A percentile compares a stretch with the other conserved stretches of the same genome.
Evolutionary conservation across 2,888 invertebrate species (phyloP).

Genomic region (Pinctada fucata): DNA sequence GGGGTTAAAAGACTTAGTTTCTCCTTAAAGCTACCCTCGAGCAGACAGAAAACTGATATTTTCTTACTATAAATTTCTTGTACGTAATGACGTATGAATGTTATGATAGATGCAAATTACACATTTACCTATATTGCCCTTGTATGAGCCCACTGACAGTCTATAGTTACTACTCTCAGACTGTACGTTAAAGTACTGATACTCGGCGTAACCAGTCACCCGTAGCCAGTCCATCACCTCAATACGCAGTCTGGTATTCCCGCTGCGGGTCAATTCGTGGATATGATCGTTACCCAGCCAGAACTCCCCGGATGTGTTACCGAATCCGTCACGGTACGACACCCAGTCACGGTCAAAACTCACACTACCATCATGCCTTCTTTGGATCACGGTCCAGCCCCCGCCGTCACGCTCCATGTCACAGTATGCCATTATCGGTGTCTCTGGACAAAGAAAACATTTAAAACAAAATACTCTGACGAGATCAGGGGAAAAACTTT

Average conservation of each 20-base stretch:
- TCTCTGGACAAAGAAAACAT: slow-evolving; percentile 8
- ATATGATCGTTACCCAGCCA: slow-evolving; percentile 85
- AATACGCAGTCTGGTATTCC: slow-evolving; percentile 82
- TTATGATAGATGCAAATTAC: too few species aligned
- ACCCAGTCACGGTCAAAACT: slow-evolving; percentile 90
- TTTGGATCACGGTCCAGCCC: slow-evolving; percentile 87
- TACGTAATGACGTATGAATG: too few species aligned
- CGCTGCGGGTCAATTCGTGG: slow-evolving; percentile 76
- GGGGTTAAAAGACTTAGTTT: too few species aligned
- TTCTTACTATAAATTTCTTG: too few species aligned
- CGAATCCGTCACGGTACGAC: slow-evolving; percentile 89
- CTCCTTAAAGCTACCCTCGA: too few species aligned
- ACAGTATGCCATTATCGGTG: slow-evolving; percentile 17
- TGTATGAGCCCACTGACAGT: slow-evolving; percentile 56
- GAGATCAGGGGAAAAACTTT: not conserved
- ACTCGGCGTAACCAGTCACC: slow-evolving; percentile 53
- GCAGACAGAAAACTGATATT: too few species aligned
- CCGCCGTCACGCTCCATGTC: slow-evolving; percentile 73
- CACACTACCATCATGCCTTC: slow-evolving; percentile 85
- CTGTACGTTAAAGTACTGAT: slow-evolving; percentile 54
- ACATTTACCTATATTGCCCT: slow-evolving; percentile 54
- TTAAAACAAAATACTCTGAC: not conserved
- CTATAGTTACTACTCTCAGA: slow-evolving; percentile 48
- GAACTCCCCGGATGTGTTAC: slow-evolving; percentile 84
- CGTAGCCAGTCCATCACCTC: slow-evolving; percentile 57